Base-by-base conservation (phyloP, 2,113 vertebrate species). In the Xenus cinereus region DNA sequence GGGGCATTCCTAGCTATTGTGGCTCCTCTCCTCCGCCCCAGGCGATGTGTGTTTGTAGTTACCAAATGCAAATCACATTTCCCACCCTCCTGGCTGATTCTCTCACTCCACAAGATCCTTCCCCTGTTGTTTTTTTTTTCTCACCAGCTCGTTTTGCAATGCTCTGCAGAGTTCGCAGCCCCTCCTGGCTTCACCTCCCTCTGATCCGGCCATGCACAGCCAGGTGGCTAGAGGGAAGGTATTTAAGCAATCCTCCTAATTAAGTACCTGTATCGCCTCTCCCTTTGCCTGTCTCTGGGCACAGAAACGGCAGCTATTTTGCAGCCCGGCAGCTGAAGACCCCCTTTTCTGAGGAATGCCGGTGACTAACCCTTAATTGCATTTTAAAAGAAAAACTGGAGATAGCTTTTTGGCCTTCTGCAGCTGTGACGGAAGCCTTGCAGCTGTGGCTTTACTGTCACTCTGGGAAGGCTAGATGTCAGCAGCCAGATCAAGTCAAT, bases 31-130 rank as follows among this genome's bases (percentile, higher is more conserved):
- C 91, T 66, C 81, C 28, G 13, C 93, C 89, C 74, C 80, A 15
- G 96, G 95, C 96, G 2, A 22, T n/a, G 73, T 28, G 81, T 96
- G 95, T 95, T 95, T 95, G 95, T 64, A 89, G 91, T 95, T 94
- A 94, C 89, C 91, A 95, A 87, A 95, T 96, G 95, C 91, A 96
- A 96, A 94, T 95, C 81, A 13, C 96, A 85, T 85, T 97, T 95
- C 91, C 81, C 94, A 95, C 91, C 89, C 94, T 96, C 81, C 94
- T 69, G 91, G 81, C 77, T 64, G 84, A 46, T 79, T 69, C 90
- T 87, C 77, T 63, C 89, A 39, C 93, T 82, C 89, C 39, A 3
- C 69, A 75, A 51, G 32, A 60, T 64, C 48, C 27, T 93, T 64
- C 62, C 46, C 87, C 10, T 59, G 5, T 1, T 66, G 51, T 46